A percentile compares a stretch with the other conserved stretches of the same genome.
These are phyloP conservation scores for Hyalella azteca DNA, from an alignment of 2,888 invertebrate species.

Conservation along the genomic window DNA sequence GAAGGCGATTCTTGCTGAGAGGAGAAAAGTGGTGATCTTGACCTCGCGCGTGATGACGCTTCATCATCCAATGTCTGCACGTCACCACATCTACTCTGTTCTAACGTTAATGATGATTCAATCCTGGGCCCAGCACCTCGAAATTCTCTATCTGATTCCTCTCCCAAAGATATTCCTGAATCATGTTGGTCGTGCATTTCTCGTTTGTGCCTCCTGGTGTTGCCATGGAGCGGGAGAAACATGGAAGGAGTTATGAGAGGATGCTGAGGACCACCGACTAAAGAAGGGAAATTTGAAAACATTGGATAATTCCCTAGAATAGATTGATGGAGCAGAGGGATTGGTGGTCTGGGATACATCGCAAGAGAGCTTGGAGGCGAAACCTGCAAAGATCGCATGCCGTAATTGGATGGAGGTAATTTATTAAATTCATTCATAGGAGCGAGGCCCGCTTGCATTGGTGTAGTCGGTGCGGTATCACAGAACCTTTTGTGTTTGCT, in stretches of 20 bases:
- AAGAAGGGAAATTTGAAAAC: slow-evolving; percentile 52
- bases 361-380: slow-evolving; percentile 56
- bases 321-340: slow-evolving; percentile 58
- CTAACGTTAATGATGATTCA: neutral
- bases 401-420: slow-evolving; percentile 62
- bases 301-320: slow-evolving; percentile 56
- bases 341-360: slow-evolving; percentile 57
- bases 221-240: slow-evolving; percentile 55
- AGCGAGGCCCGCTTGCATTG: slow-evolving; percentile 61
- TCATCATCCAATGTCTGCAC: neutral
- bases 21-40: neutral
- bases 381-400: slow-evolving; percentile 59
- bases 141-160: neutral
- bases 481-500: slow-evolving; percentile 97
- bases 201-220: slow-evolving; percentile 28
- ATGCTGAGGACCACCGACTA: slow-evolving; percentile 55
- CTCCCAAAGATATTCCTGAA: neutral
- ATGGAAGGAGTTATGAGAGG: slow-evolving; percentile 58
- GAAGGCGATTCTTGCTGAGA: neutral
- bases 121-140: neutral
- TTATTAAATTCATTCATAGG: slow-evolving; percentile 61
- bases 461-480: slow-evolving; percentile 70
- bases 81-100: neutral
- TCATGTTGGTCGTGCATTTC: neutral
- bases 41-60: neutral